Conservation (phyloP, 2,797 vertebrate species). For the Dicrostonyx torquatus region DNA sequence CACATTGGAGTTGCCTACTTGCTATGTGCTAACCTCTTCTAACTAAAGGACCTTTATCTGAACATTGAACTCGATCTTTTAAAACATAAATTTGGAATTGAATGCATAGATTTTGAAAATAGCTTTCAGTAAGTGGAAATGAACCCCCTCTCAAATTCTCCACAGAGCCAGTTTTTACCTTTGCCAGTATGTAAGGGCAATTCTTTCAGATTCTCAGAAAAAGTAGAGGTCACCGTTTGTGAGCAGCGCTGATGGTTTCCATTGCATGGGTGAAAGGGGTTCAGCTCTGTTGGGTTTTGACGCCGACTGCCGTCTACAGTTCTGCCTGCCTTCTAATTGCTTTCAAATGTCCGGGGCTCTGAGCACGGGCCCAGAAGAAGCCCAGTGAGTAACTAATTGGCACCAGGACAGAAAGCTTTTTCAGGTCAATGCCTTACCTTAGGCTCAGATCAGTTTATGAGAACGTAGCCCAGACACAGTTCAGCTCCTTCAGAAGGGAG, state of each 20-base stretch:
- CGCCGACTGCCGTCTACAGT: neutral
- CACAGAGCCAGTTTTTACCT: conserved; percentile 31
- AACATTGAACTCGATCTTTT: neutral
- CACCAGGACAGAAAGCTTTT: conserved; percentile 61
- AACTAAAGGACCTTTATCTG: neutral
- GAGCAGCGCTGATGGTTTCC: conserved; percentile 21
- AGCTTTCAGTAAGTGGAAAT: neutral
- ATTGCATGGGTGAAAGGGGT: conserved; percentile 4
- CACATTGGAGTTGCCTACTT: neutral
- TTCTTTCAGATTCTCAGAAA: conserved; percentile 31
- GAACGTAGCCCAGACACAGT: neutral
- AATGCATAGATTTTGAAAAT: neutral
- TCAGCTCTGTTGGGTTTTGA: conserved; percentile 52
- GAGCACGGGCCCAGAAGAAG: conserved; percentile 37
- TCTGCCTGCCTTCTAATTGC: conserved; percentile 56
- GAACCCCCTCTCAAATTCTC: neutral
- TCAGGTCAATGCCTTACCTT: conserved; percentile 74
- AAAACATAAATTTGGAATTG: conserved; percentile 5
- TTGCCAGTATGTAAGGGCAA: conserved; percentile 11
- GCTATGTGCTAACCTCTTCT: neutral
- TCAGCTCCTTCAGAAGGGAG: neutral
- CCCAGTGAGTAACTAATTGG: conserved; percentile 68
- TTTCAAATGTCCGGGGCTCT: conserved; percentile 73
- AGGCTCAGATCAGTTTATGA: conserved; percentile 59
- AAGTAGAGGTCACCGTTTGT: neutral